Base-by-base conservation (phyloP, 1,140 invertebrate species). In the Bilobella aurantiaca region DNA sequence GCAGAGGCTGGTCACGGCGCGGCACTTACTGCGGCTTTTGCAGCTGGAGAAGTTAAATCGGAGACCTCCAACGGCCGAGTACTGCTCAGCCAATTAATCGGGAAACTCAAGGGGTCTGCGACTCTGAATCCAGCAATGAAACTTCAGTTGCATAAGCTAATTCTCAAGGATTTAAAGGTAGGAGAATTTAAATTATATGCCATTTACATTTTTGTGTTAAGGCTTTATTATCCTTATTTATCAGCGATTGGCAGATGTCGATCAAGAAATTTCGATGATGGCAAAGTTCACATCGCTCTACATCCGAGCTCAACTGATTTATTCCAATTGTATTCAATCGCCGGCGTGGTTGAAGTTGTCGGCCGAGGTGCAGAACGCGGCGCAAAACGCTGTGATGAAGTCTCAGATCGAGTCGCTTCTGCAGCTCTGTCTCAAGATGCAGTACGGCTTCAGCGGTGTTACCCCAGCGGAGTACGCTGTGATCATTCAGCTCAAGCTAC, bases 231-330 rank as follows among this genome's bases (percentile, higher is more conserved):
- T 42, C 5, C 58, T 68, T n/a, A 37, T 47, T 63, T 59, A 81
- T 28, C 64, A 81, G 62, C 73, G 86, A 65, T 75, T 93, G n/a
- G 84, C 88, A n/a, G 85, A 90, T 77, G 88, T 96, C 78, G 92
- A 96, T 78, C 81, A 84, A 23, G 80, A 81, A 21, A 85, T 92
- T 74, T 85, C 88, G 58, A 89, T 91, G 1, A 86, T 90, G 0
- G 90, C 91, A 0, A 85, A 89, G 74, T 95, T 95, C 78, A 86
- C 88, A 34, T 85, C 88, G 31, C 78, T 92, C 27, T 94, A 90
- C 71, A 86, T 94, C 30, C 56, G 67, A 53, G 66, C 68, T 0
- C 68, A 73, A 32, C 58, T 73, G 2, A 64, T 73, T 18, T 69
- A 70, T 37, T 58, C 66, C 27, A 66, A 69, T 69, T 70, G 32